Conservation (phyloP, 2,113 vertebrate genomes). For the Sigmodon hispidus region DNA sequence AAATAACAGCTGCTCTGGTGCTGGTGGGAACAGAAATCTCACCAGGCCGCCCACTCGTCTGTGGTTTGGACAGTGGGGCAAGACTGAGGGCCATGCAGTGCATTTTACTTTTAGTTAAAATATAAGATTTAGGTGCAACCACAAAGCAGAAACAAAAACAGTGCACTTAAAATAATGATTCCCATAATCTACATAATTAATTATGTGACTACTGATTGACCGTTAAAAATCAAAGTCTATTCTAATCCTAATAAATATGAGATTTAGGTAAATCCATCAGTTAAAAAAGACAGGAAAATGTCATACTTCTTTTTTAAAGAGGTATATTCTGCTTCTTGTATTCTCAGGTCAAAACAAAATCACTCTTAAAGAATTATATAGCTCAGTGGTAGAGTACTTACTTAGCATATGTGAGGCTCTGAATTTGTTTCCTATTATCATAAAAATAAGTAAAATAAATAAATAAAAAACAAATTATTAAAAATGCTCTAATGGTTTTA, state of each 20-base stretch:
- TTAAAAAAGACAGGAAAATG: conserved; percentile 38
- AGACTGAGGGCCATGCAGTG: not conserved
- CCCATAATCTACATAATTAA: not conserved
- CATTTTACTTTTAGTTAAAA: not conserved
- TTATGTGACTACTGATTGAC: conserved; percentile 10
- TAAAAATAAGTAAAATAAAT: not conserved
- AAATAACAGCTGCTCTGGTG: not conserved
- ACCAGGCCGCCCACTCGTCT: not conserved
- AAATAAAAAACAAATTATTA: not conserved
- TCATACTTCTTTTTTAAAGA: not conserved
- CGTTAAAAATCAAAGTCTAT: conserved; percentile 41
- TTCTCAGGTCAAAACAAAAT: conserved; percentile 19
- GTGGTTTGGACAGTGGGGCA: not conserved
- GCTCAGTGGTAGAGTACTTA: not conserved
- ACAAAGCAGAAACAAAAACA: not conserved
- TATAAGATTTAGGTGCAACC: not conserved
- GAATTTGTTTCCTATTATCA: not conserved
- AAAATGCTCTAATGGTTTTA: not conserved
- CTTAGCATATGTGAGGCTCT: not conserved
- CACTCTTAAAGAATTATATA: not conserved
- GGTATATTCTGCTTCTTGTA: not conserved
- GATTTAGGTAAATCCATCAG: conserved; percentile 16
- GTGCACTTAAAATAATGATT: conserved; percentile 29
- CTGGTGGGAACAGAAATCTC: not conserved
- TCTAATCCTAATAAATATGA: conserved; percentile 1